Evolutionary conservation across 2,113 vertebrate species (phyloP).

Genomic region (Egretta garzetta): DNA sequence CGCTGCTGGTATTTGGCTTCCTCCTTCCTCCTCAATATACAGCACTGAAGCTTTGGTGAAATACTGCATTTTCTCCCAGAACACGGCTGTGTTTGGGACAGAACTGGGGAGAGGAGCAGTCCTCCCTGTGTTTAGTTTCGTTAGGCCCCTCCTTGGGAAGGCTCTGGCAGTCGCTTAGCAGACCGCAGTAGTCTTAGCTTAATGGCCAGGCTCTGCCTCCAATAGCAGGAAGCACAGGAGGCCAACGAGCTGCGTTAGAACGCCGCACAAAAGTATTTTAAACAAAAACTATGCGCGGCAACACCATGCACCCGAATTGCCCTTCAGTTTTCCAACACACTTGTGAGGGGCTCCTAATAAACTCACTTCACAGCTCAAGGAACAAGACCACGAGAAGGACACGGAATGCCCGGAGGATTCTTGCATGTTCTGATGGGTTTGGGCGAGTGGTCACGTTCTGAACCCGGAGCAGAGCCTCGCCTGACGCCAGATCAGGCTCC

Average conservation of each 20-base stretch:
- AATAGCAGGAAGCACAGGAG: neutral
- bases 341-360: neutral
- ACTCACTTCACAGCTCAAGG: neutral
- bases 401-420: accelerated
- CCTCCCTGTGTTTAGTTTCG: neutral
- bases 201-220: neutral
- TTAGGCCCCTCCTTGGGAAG: neutral
- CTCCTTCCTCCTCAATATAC: accelerated
- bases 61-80: neutral
- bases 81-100: neutral
- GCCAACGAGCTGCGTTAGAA: neutral
- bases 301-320: accelerated
- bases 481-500: neutral
- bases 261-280: neutral
- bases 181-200: neutral
- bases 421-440: accelerated
- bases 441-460: accelerated
- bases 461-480: neutral
- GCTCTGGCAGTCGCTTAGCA: neutral
- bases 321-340: neutral
- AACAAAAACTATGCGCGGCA: accelerated
- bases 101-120: neutral
- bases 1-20: accelerated
- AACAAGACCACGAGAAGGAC: neutral
- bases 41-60: neutral